A percentile compares a stretch with the other conserved stretches of the same genome.
Conservation (phyloP, 2,888 invertebrate species). For the Cybosia mesomella region DNA sequence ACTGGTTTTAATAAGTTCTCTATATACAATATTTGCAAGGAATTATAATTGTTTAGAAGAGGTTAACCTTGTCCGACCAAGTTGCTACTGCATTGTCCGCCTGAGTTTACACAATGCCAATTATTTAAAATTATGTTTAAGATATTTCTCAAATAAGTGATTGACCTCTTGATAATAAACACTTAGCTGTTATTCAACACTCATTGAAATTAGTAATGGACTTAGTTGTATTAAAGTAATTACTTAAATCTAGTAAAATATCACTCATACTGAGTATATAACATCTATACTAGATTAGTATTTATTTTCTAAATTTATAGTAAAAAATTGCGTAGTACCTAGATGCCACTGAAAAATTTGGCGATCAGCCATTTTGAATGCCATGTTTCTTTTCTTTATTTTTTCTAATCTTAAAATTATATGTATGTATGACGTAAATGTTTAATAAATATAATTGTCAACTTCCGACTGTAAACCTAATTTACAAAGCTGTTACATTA, state of each 20-base stretch:
- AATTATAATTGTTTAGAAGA: conserved; percentile 12
- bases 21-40: neutral
- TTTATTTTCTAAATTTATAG: conserved; percentile 24
- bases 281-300: neutral
- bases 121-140: neutral
- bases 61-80: neutral
- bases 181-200: too few relatives aligned
- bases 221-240: neutral
- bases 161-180: neutral
- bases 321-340: conserved; percentile 27
- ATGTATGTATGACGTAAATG: conserved; percentile 23
- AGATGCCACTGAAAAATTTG: conserved; percentile 41
- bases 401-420: conserved; percentile 28
- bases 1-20: conserved; percentile 26
- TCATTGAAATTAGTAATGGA: neutral
- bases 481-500: conserved; percentile 6
- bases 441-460: conserved; percentile 36
- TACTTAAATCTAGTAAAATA: too few relatives aligned
- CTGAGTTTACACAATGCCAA: neutral
- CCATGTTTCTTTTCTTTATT: too few relatives aligned
- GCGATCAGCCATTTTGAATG: conserved; percentile 37
- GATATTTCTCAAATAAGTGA: neutral
- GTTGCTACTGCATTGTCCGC: neutral
- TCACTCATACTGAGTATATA: neutral
- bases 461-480: conserved; percentile 30